Conservation (phyloP, 2,113 vertebrate species). For the Chionis minor region DNA sequence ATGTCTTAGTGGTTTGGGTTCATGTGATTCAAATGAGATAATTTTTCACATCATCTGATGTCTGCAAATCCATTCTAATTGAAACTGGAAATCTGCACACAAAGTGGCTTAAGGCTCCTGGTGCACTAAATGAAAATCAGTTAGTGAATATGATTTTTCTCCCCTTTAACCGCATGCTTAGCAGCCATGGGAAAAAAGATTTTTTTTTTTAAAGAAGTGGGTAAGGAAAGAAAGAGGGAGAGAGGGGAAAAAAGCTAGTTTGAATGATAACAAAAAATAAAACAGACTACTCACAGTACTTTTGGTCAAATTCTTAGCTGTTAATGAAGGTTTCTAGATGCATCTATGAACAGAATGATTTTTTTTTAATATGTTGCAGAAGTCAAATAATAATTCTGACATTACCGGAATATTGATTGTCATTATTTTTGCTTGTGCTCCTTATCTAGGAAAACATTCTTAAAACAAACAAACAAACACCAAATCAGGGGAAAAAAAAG, state of each 20-base stretch:
- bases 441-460: not conserved
- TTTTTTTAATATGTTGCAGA: not conserved
- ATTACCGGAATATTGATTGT: not conserved
- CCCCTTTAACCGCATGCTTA: conserved; percentile 12
- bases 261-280: not conserved
- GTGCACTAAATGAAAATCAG: conserved; percentile 39
- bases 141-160: conserved; percentile 14
- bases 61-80: conserved; percentile 60
- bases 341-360: not conserved
- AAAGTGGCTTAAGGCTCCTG: conserved; percentile 28
- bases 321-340: not conserved
- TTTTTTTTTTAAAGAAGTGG: not conserved
- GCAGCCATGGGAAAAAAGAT: not conserved
- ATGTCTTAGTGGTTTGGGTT: conserved; percentile 51
- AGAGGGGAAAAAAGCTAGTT: not conserved
- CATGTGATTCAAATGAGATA: conserved; percentile 61
- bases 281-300: not conserved
- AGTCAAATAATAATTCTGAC: not conserved
- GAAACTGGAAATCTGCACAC: conserved; percentile 54
- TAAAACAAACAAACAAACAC: not conserved
- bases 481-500: not conserved
- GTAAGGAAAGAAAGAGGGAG: not conserved
- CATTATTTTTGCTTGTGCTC: not conserved
- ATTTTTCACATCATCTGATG: conserved; percentile 69
- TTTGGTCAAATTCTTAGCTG: not conserved